Conservation (phyloP, 2,113 vertebrate species). For the Pseudorasbora parva region DNA sequence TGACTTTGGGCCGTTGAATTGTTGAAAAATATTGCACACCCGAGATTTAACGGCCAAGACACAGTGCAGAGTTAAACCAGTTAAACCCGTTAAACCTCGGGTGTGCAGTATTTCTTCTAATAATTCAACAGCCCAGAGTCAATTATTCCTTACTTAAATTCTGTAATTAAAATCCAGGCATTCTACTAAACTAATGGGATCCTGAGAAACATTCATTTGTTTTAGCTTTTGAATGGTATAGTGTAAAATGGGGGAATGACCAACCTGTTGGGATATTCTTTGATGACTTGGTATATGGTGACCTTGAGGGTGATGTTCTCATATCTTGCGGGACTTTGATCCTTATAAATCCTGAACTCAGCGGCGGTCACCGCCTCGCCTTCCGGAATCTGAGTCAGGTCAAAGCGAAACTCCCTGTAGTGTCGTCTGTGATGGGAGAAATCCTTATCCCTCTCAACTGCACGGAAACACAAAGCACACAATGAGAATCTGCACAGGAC, state of each 20-base stretch:
- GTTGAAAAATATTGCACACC: too few relatives aligned
- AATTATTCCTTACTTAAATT: too few relatives aligned
- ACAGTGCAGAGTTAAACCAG: too few relatives aligned
- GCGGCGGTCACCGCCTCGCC: slow-evolving; percentile 96
- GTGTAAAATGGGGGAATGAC: slow-evolving; percentile 38
- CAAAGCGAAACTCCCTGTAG: slow-evolving; percentile 98
- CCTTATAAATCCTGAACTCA: slow-evolving; percentile 97
- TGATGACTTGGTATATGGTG: slow-evolving; percentile 94
- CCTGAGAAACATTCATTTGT: not conserved
- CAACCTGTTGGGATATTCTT: slow-evolving; percentile 93
- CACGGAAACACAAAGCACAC: slow-evolving; percentile 59
- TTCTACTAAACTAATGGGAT: not conserved
- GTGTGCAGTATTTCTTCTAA: too few relatives aligned
- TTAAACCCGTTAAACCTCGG: too few relatives aligned
- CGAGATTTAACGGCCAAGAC: too few relatives aligned
- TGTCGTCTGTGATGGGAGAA: slow-evolving; percentile 96
- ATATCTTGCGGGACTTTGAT: slow-evolving; percentile 87
- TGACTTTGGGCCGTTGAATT: too few relatives aligned
- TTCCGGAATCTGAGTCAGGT: slow-evolving; percentile 95
- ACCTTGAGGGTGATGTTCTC: slow-evolving; percentile 94
- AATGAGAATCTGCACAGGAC: not conserved
- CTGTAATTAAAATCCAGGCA: not conserved
- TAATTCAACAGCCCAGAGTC: too few relatives aligned
- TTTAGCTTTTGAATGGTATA: not conserved
- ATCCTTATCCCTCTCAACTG: slow-evolving; percentile 98